phyloP scores from a whole-genome alignment of 2,113 vertebrate species.

The Stictonetta naevosa region DNA sequence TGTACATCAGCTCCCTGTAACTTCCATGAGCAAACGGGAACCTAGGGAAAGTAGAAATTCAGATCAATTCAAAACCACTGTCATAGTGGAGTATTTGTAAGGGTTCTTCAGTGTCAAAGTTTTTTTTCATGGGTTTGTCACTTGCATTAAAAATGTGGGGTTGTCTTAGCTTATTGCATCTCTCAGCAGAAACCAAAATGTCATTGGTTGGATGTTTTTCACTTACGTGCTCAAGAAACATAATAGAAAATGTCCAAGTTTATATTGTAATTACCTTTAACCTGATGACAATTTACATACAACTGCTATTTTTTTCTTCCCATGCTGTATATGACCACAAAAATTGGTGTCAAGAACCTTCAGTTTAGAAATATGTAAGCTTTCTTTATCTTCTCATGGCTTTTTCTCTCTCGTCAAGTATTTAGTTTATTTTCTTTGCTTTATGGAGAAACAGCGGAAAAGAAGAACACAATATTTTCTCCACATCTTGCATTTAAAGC shows the following conservation, averaged over 20 bases:
- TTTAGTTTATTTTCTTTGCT: not conserved
- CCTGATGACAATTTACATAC: not conserved
- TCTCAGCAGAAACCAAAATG: not conserved
- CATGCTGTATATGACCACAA: not conserved
- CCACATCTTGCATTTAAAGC: not conserved
- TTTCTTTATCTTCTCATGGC: not conserved
- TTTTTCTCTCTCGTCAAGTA: not conserved
- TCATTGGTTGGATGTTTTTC: not conserved
- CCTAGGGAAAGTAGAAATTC: not conserved
- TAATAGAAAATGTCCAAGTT: not conserved
- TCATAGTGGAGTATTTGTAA: not conserved
- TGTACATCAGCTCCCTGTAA: not conserved
- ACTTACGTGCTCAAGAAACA: not conserved
- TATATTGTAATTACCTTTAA: not conserved
- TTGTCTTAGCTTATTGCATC: not conserved
- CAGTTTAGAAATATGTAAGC: not conserved
- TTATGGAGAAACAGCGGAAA: not conserved
- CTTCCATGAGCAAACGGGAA: not conserved
- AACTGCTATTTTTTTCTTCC: not conserved
- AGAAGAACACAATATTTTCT: not conserved
- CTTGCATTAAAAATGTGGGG: no score
- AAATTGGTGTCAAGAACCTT: not conserved
- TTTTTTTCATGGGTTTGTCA: not conserved
- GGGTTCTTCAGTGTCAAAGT: not conserved
- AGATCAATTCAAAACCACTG: not conserved